Evolutionary conservation across 2,113 vertebrate genomes (phyloP).

Genomic region (Centropristis striata): DNA sequence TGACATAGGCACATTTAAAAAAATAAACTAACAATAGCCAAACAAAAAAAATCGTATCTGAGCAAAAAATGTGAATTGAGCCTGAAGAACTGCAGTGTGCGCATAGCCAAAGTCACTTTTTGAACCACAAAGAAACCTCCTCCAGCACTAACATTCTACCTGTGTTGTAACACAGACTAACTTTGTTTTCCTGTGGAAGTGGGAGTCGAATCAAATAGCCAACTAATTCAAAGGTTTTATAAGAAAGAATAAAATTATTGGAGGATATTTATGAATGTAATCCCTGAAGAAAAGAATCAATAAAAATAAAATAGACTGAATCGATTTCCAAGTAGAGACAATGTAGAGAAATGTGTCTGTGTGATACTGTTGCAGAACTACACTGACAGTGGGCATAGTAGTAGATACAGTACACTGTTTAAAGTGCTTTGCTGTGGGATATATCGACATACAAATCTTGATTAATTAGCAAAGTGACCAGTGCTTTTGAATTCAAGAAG

Average conservation of each 20-base stretch:
- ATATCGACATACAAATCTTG: no score
- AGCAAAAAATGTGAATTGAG: no score
- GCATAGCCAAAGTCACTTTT: no score
- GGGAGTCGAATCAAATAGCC: background rate
- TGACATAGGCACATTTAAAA: no score
- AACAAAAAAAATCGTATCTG: no score
- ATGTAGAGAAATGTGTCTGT: background rate
- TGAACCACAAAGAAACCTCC: no score
- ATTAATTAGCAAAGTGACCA: no score
- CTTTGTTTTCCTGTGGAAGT: background rate
- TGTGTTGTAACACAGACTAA: background rate
- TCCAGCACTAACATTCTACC: background rate
- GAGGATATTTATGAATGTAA: constrained; percentile 13
- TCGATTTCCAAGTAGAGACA: background rate
- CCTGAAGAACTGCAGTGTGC: no score
- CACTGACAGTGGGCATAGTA: background rate
- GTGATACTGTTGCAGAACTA: background rate
- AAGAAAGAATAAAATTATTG: background rate
- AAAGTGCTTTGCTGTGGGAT: no score
- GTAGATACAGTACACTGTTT: background rate
- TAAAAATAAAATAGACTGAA: constrained; percentile 20
- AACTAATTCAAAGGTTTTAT: constrained; percentile 4
- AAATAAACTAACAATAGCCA: no score
- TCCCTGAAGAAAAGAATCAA: constrained; percentile 20
- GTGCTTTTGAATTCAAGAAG: no score